A percentile compares a stretch with the other conserved stretches of the same genome.
These are phyloP conservation scores for Microcebus griseorufus DNA, from an alignment of 2,113 vertebrate genomes.

Conservation along the genomic window DNA sequence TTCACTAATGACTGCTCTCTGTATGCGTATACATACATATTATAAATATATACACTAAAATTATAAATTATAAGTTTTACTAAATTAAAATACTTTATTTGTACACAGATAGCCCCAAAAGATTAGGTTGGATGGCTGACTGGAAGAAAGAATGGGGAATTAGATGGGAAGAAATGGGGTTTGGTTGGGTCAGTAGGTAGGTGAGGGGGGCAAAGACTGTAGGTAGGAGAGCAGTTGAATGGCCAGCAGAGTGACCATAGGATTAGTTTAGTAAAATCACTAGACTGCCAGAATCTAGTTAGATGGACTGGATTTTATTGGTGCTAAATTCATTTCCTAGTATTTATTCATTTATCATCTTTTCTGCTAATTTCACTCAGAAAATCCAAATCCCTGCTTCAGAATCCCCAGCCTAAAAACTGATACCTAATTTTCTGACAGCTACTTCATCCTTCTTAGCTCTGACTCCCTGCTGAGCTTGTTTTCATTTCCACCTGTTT, in stretches of 20 bases:
- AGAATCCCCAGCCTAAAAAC: background rate
- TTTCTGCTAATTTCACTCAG: slow-evolving; percentile 5
- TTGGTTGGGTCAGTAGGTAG: background rate
- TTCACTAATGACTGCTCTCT: background rate
- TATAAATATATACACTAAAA: background rate
- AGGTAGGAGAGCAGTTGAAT: background rate
- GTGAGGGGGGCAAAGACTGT: background rate
- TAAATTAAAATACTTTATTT: slow-evolving; percentile 35
- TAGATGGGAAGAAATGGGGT: background rate
- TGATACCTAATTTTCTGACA: background rate
- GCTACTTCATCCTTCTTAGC: background rate
- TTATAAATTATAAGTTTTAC: background rate
- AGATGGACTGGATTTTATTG: background rate
- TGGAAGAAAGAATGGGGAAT: background rate
- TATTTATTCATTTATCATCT: background rate
- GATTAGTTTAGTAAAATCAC: background rate
- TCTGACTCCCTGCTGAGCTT: background rate
- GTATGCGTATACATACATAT: background rate
- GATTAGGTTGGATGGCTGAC: background rate
- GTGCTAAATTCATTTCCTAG: background rate
- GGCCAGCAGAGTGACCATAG: background rate
- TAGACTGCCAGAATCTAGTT: background rate
- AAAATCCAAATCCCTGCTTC: background rate
- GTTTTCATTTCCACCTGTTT: slow-evolving; percentile 33
- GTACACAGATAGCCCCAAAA: background rate